phyloP scores from a whole-genome alignment of 2,797 vertebrate species.

The Lacerta agilis region DNA sequence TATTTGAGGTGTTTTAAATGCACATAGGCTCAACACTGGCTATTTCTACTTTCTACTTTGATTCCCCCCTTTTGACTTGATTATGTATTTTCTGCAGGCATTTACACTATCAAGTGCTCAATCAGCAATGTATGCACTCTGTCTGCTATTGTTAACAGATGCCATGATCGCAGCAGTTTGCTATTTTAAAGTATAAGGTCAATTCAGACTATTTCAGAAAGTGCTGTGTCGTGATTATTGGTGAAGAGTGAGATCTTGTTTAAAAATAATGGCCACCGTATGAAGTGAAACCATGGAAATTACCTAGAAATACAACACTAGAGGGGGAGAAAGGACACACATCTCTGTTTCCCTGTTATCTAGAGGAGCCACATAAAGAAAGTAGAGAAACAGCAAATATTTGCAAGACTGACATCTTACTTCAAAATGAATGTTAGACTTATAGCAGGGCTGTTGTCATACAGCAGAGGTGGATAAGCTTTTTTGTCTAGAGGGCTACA shows the following conservation, averaged over 20 bases:
- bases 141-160: slow-evolving; percentile 23
- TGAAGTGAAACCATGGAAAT: neutral
- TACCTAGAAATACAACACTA: neutral
- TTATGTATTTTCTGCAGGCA: neutral
- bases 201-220: slow-evolving; percentile 11
- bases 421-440: neutral
- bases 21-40: neutral
- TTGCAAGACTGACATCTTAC: neutral
- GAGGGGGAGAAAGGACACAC: too few species aligned
- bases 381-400: neutral
- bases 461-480: too few species aligned
- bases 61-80: neutral
- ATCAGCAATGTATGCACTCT: neutral
- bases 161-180: slow-evolving; percentile 5
- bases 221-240: slow-evolving; percentile 5
- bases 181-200: slow-evolving; percentile 17
- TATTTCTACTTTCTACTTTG: neutral
- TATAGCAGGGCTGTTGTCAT: neutral
- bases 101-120: slow-evolving; percentile 11
- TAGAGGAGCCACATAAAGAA: neutral
- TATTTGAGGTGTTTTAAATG: neutral
- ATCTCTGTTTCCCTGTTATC: neutral
- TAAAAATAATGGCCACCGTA: slow-evolving; percentile 10
- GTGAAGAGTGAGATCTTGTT: neutral
- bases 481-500: neutral